Percentiles rank a stretch among this genome's conserved stretches.
phyloP scores from a whole-genome alignment of 1,140 invertebrate species.

The Chymomyza costata region DNA sequence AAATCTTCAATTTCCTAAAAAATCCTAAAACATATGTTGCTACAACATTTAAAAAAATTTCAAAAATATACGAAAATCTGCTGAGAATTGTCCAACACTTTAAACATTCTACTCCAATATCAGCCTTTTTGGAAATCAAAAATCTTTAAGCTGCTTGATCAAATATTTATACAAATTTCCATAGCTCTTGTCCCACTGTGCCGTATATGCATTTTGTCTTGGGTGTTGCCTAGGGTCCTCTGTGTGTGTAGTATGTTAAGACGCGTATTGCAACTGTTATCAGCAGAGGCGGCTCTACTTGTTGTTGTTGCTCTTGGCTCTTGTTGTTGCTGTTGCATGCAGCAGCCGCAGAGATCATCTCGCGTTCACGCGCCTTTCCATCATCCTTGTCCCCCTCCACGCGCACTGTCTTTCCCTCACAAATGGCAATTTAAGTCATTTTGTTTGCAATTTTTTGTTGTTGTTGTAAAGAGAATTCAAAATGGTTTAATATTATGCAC shows the following conservation, averaged over 20 bases:
- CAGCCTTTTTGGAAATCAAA: too few relatives aligned
- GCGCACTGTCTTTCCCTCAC: too few relatives aligned
- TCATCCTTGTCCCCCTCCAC: conserved; percentile 3
- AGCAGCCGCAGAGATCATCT: conserved; percentile 29
- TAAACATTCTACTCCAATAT: too few relatives aligned
- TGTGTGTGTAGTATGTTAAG: conserved; percentile 32
- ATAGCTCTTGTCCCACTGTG: conserved; percentile 19
- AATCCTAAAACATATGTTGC: too few relatives aligned
- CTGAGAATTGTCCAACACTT: too few relatives aligned
- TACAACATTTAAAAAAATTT: too few relatives aligned
- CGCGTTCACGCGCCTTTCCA: neutral
- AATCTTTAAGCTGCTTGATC: too few relatives aligned
- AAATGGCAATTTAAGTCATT: conserved; percentile 56
- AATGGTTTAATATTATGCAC: conserved; percentile 56
- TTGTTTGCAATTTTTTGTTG: conserved; percentile 35
- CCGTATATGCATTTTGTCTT: conserved; percentile 13
- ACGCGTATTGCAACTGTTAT: conserved; percentile 48
- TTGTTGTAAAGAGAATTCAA: conserved; percentile 30
- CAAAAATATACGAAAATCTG: too few relatives aligned
- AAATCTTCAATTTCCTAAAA: too few relatives aligned
- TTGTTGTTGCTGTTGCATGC: neutral
- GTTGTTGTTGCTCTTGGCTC: neutral
- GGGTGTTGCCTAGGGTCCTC: conserved; percentile 11
- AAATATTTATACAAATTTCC: too few relatives aligned
- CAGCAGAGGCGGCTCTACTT: conserved; percentile 6